Evolutionary conservation across 2,888 invertebrate genomes (phyloP), one percentile per base, ranked within the genome.

Genomic region (Acanthoscelides obtectus): DNA sequence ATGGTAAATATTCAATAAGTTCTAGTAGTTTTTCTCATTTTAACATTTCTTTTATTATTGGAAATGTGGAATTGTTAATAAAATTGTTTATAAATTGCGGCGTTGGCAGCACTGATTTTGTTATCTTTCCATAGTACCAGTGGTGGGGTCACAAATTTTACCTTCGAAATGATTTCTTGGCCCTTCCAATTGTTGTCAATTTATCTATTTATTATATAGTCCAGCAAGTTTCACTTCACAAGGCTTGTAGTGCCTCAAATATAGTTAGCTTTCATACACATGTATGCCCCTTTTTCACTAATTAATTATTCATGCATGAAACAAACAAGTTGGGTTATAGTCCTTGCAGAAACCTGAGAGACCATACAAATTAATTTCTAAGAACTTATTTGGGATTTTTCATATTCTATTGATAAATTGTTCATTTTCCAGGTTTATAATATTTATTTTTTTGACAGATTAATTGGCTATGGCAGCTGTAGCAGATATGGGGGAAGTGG

Each of bases 401-500:
- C 1, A 2, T 20, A 22, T 68, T 27, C 20, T 22, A 22, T 70
- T 64, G 20, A 20, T 67, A 64, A 25, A 25, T n/a, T n/a, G n/a
- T n/a, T 12, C 25, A 25, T 25, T 25, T 25, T 25, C 25, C 25
- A 5, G 17, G 45, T 45, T 45, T 45, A 17, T 45, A 45, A 45
- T 45, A 12, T 45, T 70, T 66, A 67, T 75, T 73, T 73, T 76
- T 76, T 72, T 79, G 73, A 71, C 75, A 81, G 80, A 74, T 79
- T 72, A 75, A 76, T 76, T 77, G 81, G 84, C 79, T 83, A 86
- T 86, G 86, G 86, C 84, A 84, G 81, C 83, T 81, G 79, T 79
- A 74, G 81, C 81, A 74, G 82, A 84, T 78, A 86, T 86, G 86
- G 85, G 86, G 71, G 86, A 85, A 78, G 83, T 86, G 69, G 84